Base-by-base conservation (phyloP, 2,797 vertebrate genomes). In the Pangasius mekongensis region DNA sequence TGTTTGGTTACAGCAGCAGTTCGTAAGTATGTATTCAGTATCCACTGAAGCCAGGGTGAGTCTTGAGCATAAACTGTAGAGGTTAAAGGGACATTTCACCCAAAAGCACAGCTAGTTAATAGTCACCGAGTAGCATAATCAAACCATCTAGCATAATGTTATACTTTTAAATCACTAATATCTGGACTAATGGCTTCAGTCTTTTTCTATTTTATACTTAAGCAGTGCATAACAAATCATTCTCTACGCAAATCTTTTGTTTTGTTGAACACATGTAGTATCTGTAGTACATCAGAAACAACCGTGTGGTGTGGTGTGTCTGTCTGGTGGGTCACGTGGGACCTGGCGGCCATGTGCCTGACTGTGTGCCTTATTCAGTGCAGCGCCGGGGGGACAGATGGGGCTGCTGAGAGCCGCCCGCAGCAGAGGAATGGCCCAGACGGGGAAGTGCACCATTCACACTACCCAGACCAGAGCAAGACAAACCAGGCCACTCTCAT, bases 351-450 rank as follows among this genome's bases (percentile, higher is more conserved):
- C 86, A 84, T 91, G 90, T 92, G 90, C 94, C 93, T 94, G 91
- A 90, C 93, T 93, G 93, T 94, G 93, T 94, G 90, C 94, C 92
- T 94, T 93, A 94, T 94, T 95, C 92, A 73, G 92, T 93, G 93
- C 93, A 91, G 91, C 94, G 94, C 94, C 90, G 88, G 92, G 94
- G 91, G 93, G 88, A 95, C 95, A 96, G 95, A 96, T 96, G 95
- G 95, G 93, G 94, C 94, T 90, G 94, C 94, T 95, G 95, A 93
- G 95, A 96, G 93, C 92, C 91, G 92, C 91, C 90, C 88, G 90
- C 89, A 92, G 92, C 93, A 91, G 91, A 84, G 78, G 89, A 85
- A 88, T 81, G 90, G 91, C 90, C 89, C 91, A 93, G 93, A 93
- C 89, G 89, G 90, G 92, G 87, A 87, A 91, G 90, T 87, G 86